Conservation (phyloP, 2,888 invertebrate species). For the Spatulosminthurus flaviceps region DNA sequence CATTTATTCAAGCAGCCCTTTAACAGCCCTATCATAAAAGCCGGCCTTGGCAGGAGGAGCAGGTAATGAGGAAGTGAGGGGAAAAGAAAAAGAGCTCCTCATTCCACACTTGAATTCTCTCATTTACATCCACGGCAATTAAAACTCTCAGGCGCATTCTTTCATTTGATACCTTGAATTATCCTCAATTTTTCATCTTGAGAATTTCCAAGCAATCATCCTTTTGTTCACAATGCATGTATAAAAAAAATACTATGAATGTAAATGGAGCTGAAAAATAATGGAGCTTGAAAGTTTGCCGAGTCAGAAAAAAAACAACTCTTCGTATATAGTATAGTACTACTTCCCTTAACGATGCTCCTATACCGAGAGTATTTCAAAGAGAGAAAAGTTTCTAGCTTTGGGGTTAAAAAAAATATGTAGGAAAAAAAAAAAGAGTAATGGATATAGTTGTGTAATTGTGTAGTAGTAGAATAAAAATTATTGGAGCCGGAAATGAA, state of each 20-base stretch:
- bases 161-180: slow-evolving; percentile 3
- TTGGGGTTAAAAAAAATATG: too few relatives aligned
- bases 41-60: too few relatives aligned
- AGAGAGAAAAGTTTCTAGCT: too few relatives aligned
- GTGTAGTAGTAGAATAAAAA: not conserved
- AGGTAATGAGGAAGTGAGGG: not conserved
- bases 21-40: not conserved
- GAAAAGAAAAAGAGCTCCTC: not conserved
- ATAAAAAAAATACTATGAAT: not conserved
- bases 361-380: not conserved
- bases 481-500: slow-evolving; percentile 10
- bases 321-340: not conserved
- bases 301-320: not conserved
- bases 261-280: too few relatives aligned
- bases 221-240: not conserved
- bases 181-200: not conserved
- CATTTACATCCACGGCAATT: not conserved
- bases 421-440: too few relatives aligned
- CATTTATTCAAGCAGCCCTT: not conserved
- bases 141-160: slow-evolving; percentile 8
- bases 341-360: slow-evolving; percentile 7
- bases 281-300: not conserved
- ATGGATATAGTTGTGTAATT: too few relatives aligned
- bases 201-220: not conserved
- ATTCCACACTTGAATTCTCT: not conserved